These are phyloP conservation scores for Oedothorax gibbosus DNA, from an alignment of 1,140 invertebrate genomes.

Conservation along the genomic window DNA sequence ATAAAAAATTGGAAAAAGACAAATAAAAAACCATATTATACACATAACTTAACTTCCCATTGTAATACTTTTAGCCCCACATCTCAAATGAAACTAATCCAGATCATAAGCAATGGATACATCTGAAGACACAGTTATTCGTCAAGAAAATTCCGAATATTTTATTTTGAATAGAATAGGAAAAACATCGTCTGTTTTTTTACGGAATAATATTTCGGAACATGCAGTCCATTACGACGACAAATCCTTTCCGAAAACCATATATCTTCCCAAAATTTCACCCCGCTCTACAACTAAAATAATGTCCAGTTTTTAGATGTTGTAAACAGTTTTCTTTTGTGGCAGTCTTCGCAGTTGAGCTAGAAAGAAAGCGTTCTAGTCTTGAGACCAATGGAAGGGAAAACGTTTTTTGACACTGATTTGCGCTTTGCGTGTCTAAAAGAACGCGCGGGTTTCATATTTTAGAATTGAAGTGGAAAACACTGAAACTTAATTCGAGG, in stretches of 20 bases:
- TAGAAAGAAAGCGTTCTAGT: neutral
- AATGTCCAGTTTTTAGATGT: neutral
- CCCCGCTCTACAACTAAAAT: constrained; percentile 9
- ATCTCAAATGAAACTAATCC: too few species aligned
- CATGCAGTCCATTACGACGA: neutral
- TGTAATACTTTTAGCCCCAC: too few species aligned
- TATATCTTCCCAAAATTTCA: neutral
- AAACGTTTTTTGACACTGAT: constrained; percentile 45
- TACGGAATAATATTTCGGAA: too few species aligned
- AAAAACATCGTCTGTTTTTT: too few species aligned
- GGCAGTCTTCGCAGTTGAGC: neutral
- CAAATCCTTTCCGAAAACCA: neutral
- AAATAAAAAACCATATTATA: too few species aligned
- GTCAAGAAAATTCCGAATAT: too few species aligned
- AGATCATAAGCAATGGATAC: too few species aligned
- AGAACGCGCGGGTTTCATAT: neutral
- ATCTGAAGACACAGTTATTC: too few species aligned
- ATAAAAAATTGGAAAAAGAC: too few species aligned
- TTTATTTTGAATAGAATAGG: too few species aligned
- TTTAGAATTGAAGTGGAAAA: constrained; percentile 3
- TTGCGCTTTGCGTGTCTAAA: constrained; percentile 35
- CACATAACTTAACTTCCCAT: too few species aligned
- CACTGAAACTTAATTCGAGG: constrained; percentile 20
- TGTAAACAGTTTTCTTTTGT: neutral
- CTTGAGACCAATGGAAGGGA: constrained; percentile 27